Evolutionary conservation across 2,113 vertebrate genomes (phyloP), one percentile per base, ranked within the genome.

Genomic region (Pithys albifrons): DNA sequence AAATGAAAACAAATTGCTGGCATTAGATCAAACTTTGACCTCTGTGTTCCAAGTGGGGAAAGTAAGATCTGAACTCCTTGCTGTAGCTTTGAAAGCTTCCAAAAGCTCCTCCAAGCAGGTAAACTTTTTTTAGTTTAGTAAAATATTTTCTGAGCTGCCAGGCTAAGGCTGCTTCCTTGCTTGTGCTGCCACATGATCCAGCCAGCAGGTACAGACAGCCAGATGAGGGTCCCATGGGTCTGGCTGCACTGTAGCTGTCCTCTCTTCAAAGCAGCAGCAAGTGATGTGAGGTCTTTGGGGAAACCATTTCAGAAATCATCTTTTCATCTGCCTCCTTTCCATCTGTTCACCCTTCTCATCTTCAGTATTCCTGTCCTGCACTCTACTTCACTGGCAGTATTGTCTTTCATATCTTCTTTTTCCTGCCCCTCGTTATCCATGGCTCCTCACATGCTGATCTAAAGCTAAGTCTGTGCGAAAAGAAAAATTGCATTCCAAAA

Each of bases 1-100:
- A 95, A 96, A 95, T 75, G 81, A 95, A 91, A 95, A 88, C 83
- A 93, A 97, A 94, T 86, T 71, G 61, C 77, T 90, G 70, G 88
- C 59, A 85, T 81, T 90, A 90, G 52, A 95, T 79, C 74, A 91
- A 69, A 88, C 65, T 85, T 77, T 85, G 89, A 94, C 92, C 93
- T 96, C 85, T 65, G 52, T 74, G 75, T 58, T 48, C 77, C 48
- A 24, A 80, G 43, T 4, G 52, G 51, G 24, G 16, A 62, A 89
- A 61, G 29, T 7, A 59, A 80, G 72, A 65, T 19, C 20, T 51
- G 22, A 95, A 46, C 62, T 86, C 51, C 41, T 74, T 41, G 35
- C 12, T 61, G 29, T 41, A 69, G 39, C 58, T 91, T 65, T 75
- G 67, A 85, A 91, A 93, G 31, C 31, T 88, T 94, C 45, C 73